A percentile compares a stretch with the other conserved stretches of the same genome.
These are phyloP conservation scores for Typhlomys cinereus DNA, from an alignment of 2,113 vertebrate species.

Conservation along the genomic window DNA sequence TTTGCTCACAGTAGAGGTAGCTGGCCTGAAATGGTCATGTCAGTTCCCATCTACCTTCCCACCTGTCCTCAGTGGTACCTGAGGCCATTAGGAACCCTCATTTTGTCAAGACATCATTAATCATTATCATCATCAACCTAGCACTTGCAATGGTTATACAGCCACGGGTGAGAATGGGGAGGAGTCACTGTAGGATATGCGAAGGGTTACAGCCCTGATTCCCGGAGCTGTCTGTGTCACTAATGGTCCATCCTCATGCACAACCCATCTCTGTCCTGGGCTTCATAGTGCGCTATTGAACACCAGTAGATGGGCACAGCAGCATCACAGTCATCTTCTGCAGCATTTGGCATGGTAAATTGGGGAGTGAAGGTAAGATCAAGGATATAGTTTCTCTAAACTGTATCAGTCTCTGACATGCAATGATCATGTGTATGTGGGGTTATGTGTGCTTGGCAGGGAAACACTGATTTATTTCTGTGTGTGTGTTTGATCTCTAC, in stretches of 20 bases:
- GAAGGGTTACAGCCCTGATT: not conserved
- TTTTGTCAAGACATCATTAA: not conserved
- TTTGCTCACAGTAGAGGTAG: not conserved
- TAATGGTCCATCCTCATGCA: not conserved
- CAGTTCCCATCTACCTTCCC: not conserved
- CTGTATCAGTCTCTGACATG: not conserved
- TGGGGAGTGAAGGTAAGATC: not conserved
- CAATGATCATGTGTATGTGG: not conserved
- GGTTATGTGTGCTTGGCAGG: not conserved
- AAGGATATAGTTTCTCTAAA: not conserved
- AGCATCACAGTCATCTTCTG: not conserved
- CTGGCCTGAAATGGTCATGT: not conserved
- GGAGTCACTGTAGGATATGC: not conserved
- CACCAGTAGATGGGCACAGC: not conserved
- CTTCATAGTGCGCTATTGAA: not conserved
- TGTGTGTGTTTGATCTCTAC: not conserved
- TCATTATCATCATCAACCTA: not conserved
- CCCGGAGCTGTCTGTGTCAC: not conserved
- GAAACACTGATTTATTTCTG: not conserved
- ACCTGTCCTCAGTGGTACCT: not conserved
- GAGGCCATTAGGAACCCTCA: not conserved
- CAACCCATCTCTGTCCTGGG: not conserved
- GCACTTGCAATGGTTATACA: not conserved
- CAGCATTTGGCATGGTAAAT: not conserved
- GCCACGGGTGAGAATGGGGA: not conserved